Evolutionary conservation across 1,140 invertebrate species (phyloP).

Genomic region (Delia radicum): DNA sequence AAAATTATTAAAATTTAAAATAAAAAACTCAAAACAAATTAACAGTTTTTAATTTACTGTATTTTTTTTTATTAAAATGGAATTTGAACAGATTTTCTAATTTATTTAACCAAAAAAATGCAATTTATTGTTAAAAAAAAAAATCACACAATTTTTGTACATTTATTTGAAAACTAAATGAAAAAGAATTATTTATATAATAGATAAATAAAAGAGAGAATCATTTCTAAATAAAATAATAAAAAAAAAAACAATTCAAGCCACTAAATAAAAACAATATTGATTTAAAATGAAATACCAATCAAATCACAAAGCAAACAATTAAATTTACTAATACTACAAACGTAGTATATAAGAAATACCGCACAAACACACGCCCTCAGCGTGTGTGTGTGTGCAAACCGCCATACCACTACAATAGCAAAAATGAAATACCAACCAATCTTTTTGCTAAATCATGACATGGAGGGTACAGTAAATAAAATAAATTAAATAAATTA

Average conservation of each 20-base stretch:
- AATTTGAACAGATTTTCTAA: too few species aligned
- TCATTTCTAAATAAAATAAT: not conserved
- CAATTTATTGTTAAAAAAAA: too few species aligned
- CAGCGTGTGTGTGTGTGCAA: not conserved
- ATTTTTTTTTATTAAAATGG: too few species aligned
- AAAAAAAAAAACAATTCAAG: not conserved
- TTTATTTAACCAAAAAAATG: not conserved
- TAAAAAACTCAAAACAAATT: too few species aligned
- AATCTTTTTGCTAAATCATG: not conserved
- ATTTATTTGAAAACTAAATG: not conserved
- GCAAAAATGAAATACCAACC: not conserved
- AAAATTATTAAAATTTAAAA: too few species aligned
- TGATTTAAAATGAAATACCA: constrained; percentile 15
- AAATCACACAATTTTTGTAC: too few species aligned
- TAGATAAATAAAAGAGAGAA: not conserved
- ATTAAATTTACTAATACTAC: not conserved
- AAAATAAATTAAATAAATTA: not conserved
- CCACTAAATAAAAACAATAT: constrained; percentile 11
- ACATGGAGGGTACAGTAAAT: not conserved
- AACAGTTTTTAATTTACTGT: too few species aligned
- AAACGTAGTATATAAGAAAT: not conserved
- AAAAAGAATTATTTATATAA: not conserved
- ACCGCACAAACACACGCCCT: not conserved
- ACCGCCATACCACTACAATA: not conserved
- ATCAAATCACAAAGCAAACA: constrained; percentile 14